These are phyloP conservation scores for Polyodon spathula DNA, from an alignment of 2,113 vertebrate species.

Conservation along the genomic window DNA sequence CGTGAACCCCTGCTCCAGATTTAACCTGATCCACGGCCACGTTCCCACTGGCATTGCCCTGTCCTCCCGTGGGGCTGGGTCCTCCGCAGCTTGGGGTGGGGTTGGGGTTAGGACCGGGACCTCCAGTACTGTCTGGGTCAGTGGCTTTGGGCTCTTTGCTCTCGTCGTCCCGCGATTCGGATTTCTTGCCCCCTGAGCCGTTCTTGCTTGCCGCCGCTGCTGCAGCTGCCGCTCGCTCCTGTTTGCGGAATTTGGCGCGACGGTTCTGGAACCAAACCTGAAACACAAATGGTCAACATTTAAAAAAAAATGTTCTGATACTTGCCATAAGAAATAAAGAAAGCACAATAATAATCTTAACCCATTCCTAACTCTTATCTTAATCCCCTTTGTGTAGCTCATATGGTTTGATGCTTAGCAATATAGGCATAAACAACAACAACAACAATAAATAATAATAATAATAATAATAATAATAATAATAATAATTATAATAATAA, in stretches of 20 bases:
- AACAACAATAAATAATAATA: no score
- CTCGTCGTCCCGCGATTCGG: conserved; percentile 83
- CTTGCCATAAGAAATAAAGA: no score
- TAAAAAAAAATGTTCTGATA: no score
- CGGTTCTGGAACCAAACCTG: conserved; percentile 98
- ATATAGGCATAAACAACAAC: no score
- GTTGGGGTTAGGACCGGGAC: conserved; percentile 77
- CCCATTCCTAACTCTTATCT: no score
- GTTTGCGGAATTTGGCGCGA: conserved; percentile 91
- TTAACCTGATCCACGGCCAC: conserved; percentile 60
- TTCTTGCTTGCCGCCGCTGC: conserved; percentile 84
- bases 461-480: no score
- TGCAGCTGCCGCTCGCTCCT: conserved; percentile 84
- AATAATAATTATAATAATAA: no score
- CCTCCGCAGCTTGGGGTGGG: conserved; percentile 78
- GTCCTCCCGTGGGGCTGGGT: conserved; percentile 67
- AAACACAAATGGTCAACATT: no score
- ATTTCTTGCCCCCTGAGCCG: conserved; percentile 76
- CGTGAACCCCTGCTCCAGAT: conserved; percentile 61
- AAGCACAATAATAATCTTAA: no score
- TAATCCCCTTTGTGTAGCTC: no score
- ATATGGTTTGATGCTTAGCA: no score
- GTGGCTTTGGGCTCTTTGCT: conserved; percentile 88
- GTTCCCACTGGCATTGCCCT: conserved; percentile 58
- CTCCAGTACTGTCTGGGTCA: conserved; percentile 91